Evolutionary conservation across 2,888 invertebrate genomes (phyloP), one percentile per base, ranked within the genome.

Genomic region (Macroteleia sp.): DNA sequence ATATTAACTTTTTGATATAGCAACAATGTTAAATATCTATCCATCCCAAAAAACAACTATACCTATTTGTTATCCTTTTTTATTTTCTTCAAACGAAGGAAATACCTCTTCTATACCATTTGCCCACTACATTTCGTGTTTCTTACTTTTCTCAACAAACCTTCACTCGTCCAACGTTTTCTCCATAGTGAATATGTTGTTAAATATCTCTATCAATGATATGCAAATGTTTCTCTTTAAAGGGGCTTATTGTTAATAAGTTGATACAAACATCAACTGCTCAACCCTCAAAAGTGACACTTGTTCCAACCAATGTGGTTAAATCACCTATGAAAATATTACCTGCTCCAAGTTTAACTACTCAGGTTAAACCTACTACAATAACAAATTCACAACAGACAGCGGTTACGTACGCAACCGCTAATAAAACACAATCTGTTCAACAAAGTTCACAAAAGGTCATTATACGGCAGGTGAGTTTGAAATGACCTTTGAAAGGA

Each of bases 251-350:
- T 74, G 91, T 93, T 28, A 92, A 92, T 80, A 93, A 93, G 86
- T 87, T 93, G 61, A 89, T 91, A 8, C 89, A 91, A 67, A 89
- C 92, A 9, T 84, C 90, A 12, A 83, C 86, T 10, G 80, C 86
- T 44, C 90, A 90, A 77, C 79, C 89, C 8, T 87, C 91, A 17
- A 92, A 91, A 80, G 86, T 92, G 81, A 88, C 91, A 28, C 84
- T 92, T 84, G 92, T 93, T 77, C 92, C 93, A 25, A 88, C 83
- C 57, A 86, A 79, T 50, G 61, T 86, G 9, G 85, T 94, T 6
- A 95, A 96, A 90, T 94, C 95, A 10, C 95, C 95, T 0, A 93
- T 95, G 25, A 95, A 95, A 91, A 94, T 96, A 81, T 91, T 95
- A 76, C 95, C 95, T 9, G 94, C 94, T 4, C 93, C 94, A 14